phyloP scores from a whole-genome alignment of 2,113 vertebrate genomes.

The Poeciliopsis occidentalis region DNA sequence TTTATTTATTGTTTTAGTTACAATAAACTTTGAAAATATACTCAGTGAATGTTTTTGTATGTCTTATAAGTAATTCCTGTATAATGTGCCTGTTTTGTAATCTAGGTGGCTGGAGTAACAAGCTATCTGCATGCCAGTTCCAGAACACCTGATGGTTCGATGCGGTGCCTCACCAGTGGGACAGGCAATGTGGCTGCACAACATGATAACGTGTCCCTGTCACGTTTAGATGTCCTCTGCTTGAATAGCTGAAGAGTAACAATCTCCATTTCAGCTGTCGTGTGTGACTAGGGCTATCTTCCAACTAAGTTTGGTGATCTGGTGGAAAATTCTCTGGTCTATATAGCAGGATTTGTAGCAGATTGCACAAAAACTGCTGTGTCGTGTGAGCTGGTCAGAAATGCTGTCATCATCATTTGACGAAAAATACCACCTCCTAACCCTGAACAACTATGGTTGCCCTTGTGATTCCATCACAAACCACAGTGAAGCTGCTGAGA shows the following conservation, averaged over 20 bases:
- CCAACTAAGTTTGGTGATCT: background rate
- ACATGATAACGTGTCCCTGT: too few relatives aligned
- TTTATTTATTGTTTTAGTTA: too few relatives aligned
- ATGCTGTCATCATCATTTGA: background rate
- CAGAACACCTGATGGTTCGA: background rate
- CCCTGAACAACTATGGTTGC: background rate
- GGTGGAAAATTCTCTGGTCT: conserved; percentile 9
- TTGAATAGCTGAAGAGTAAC: too few relatives aligned
- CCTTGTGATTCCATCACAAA: background rate
- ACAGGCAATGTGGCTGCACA: too few relatives aligned
- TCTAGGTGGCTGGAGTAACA: conserved; percentile 5
- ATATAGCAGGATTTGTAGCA: conserved; percentile 2
- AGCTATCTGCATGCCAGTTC: background rate
- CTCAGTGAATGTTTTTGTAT: background rate
- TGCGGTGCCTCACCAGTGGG: too few relatives aligned
- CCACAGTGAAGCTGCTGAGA: background rate
- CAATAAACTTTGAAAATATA: background rate
- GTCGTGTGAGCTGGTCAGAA: conserved; percentile 1
- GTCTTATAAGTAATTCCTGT: background rate
- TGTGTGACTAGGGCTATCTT: too few relatives aligned
- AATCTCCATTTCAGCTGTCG: too few relatives aligned
- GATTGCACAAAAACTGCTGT: background rate
- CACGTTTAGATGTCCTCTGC: too few relatives aligned
- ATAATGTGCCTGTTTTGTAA: background rate
- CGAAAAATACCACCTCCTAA: background rate